Percentiles rank a stretch among this genome's conserved stretches.
Evolutionary conservation across 2,113 vertebrate genomes (phyloP).

Genomic region (Brachyhypopomus gauderio): DNA sequence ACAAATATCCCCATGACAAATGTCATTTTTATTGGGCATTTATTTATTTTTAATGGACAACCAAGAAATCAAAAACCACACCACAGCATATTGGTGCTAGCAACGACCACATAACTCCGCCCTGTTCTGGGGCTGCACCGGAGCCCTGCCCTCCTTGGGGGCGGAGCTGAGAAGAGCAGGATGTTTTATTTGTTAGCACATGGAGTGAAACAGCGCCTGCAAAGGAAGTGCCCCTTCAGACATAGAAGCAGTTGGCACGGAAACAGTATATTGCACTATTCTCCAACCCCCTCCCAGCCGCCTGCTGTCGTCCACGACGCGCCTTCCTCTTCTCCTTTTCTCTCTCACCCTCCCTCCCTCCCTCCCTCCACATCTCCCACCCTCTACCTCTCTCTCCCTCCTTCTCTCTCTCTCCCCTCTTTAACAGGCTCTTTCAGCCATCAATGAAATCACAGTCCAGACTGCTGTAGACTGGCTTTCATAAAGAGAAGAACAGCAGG

Average conservation of each 20-base stretch:
- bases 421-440: conserved; percentile 70
- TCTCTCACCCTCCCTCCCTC: conserved; percentile 55
- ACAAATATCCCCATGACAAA: no score
- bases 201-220: conserved; percentile 69
- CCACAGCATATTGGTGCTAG: no score
- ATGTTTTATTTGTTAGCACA: conserved; percentile 61
- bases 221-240: conserved; percentile 75
- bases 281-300: conserved; percentile 71
- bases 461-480: conserved; percentile 49
- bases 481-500: conserved; percentile 31
- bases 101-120: no score
- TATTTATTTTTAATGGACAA: no score
- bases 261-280: conserved; percentile 78
- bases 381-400: conserved; percentile 2
- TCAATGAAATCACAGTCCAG: conserved; percentile 77
- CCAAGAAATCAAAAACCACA: no score
- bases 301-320: conserved; percentile 45
- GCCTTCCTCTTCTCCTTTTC: conserved; percentile 65
- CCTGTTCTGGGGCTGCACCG: no score
- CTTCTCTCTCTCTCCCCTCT: conserved; percentile 56
- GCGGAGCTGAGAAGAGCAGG: no score
- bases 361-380: background rate
- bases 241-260: conserved; percentile 80
- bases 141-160: no score
- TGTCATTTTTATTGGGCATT: no score